Percentiles rank a stretch among this genome's conserved stretches.
Evolutionary conservation across 2,113 vertebrate species (phyloP).

Genomic region (Corvus moneduloides): DNA sequence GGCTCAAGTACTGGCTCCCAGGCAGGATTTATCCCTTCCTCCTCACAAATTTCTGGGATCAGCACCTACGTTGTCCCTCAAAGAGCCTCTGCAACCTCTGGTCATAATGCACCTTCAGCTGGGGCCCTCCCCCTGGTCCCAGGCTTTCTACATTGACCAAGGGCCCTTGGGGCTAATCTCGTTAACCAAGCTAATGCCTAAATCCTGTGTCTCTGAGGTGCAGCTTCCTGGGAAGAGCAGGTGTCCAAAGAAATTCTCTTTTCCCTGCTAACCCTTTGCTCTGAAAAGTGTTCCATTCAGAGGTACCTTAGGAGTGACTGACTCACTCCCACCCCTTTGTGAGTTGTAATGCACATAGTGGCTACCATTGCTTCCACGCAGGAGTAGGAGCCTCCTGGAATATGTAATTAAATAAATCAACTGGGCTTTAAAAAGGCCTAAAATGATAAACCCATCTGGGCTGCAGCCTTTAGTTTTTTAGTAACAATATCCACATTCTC

Average conservation of each 20-base stretch:
- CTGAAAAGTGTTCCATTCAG: neutral
- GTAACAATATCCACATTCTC: neutral
- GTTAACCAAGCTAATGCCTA: neutral
- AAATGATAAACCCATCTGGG: neutral
- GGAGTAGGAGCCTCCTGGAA: neutral
- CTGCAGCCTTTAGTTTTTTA: neutral
- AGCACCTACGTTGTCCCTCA: neutral
- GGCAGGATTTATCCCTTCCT: neutral
- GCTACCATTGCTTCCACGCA: neutral
- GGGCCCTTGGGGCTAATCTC: neutral
- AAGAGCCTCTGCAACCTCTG: neutral
- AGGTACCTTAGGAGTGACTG: neutral
- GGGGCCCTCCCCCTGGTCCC: neutral
- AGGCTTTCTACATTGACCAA: neutral
- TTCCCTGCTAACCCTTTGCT: neutral
- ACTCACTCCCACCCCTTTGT: neutral
- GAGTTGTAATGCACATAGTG: neutral
- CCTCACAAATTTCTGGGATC: neutral
- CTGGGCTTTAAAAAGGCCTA: neutral
- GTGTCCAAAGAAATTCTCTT: neutral
- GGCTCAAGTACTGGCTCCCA: neutral
- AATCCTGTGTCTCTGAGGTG: neutral
- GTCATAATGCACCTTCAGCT: neutral
- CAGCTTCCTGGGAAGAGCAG: neutral
- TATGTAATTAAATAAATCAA: neutral